phyloP scores from a whole-genome alignment of 2,797 vertebrate genomes.

The Myoxocephalus aenaeus region DNA sequence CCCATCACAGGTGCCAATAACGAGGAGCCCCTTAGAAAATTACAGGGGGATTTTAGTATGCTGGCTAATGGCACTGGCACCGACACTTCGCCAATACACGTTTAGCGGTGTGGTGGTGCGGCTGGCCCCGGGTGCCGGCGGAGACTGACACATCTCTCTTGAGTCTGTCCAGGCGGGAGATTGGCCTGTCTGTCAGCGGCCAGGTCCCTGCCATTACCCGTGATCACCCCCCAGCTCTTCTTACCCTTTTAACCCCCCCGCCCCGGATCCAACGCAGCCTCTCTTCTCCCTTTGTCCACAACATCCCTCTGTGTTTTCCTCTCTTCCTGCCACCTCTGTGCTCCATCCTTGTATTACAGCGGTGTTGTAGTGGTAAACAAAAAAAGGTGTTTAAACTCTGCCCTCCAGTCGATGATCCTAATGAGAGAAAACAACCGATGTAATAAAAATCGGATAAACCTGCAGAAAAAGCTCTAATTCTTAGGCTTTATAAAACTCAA shows the following conservation, averaged over 20 bases:
- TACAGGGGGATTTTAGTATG: conserved; percentile 82
- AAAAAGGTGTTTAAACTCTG: conserved; percentile 49
- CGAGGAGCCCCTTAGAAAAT: conserved; percentile 79
- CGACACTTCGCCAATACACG: conserved; percentile 74
- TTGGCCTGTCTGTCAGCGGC: conserved; percentile 82
- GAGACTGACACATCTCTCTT: conserved; percentile 80
- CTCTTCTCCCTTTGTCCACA: conserved; percentile 43
- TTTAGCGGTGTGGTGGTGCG: conserved; percentile 76
- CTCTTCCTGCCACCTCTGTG: conserved; percentile 30
- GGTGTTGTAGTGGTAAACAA: conserved; percentile 37
- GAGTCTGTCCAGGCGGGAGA: conserved; percentile 76
- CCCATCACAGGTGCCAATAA: conserved; percentile 84
- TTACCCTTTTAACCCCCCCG: conserved; percentile 62
- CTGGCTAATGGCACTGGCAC: conserved; percentile 78
- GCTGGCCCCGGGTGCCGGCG: conserved; percentile 84
- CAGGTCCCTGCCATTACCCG: conserved; percentile 76
- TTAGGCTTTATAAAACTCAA: conserved; percentile 17
- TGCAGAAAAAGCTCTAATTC: conserved; percentile 43
- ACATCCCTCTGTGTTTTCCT: conserved; percentile 32
- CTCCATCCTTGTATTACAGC: conserved; percentile 31
- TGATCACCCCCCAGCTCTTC: conserved; percentile 76
- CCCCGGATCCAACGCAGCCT: conserved; percentile 35
- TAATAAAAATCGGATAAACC: conserved; percentile 47
- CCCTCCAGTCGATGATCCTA: conserved; percentile 50
- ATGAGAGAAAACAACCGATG: conserved; percentile 45